These are phyloP conservation scores for Neosilurus mollespiculum DNA, from an alignment of 2,797 vertebrate species.

Conservation along the genomic window DNA sequence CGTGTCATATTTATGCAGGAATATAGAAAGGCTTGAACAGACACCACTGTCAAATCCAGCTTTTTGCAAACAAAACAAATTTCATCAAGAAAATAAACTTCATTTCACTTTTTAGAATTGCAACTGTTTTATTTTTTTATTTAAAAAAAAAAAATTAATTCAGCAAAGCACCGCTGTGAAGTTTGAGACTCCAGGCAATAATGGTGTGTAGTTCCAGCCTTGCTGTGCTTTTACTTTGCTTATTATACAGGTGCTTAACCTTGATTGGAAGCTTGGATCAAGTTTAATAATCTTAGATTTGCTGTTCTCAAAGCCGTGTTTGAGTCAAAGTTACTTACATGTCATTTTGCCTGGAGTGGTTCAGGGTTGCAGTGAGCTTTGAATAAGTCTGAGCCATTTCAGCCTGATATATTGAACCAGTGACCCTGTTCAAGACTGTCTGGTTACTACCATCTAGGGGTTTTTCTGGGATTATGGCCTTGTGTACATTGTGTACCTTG, in stretches of 20 bases:
- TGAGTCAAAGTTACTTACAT: background rate
- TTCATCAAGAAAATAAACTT: background rate
- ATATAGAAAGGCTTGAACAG: too few relatives aligned
- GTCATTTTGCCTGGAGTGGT: background rate
- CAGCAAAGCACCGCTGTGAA: background rate
- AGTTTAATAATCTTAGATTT: background rate
- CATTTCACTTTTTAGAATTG: background rate
- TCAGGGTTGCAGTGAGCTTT: background rate
- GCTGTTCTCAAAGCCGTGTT: background rate
- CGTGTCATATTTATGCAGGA: too few relatives aligned
- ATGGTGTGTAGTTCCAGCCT: too few relatives aligned
- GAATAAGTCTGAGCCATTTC: background rate
- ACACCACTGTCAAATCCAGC: too few relatives aligned
- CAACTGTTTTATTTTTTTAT: background rate
- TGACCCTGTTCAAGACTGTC: background rate
- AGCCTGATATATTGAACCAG: background rate
- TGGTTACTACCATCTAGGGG: background rate
- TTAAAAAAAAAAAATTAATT: background rate
- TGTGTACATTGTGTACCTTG: background rate
- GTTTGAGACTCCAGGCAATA: background rate
- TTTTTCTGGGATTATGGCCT: background rate
- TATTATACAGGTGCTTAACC: background rate
- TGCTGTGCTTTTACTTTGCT: background rate
- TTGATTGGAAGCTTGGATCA: background rate
- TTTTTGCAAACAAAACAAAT: background rate